A percentile compares a stretch with the other conserved stretches of the same genome.
Conservation (phyloP, 2,888 invertebrate species). For the Clistopyga incitator region DNA sequence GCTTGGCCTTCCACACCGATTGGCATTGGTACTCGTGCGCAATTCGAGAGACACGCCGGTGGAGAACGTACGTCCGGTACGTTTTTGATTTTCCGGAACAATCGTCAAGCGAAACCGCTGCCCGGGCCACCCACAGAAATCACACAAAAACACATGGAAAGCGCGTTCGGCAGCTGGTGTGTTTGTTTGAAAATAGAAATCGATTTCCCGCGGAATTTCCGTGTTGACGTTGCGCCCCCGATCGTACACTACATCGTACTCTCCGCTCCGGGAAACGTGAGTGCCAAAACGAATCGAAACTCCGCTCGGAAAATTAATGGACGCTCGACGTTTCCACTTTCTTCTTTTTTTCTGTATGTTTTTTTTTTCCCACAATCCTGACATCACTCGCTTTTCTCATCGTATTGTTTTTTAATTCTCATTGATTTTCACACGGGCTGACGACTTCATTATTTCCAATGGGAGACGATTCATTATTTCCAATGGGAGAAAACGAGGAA, state of each 20-base stretch:
- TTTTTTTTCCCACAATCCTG: neutral
- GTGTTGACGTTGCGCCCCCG: conserved; percentile 22
- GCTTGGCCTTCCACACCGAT: neutral
- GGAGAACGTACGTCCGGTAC: too few relatives aligned
- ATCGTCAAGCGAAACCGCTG: neutral
- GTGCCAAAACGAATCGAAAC: conserved; percentile 19
- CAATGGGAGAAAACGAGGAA: too few relatives aligned
- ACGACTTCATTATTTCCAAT: neutral
- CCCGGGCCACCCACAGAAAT: neutral
- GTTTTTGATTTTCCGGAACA: neutral
- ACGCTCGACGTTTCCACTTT: neutral
- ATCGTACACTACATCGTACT: conserved; percentile 18
- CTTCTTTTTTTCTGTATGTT: neutral
- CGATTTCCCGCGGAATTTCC: conserved; percentile 62
- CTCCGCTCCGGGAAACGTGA: neutral
- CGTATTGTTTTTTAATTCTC: conserved; percentile 5
- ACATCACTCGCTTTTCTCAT: neutral
- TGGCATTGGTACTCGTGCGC: too few relatives aligned
- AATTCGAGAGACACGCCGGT: too few relatives aligned
- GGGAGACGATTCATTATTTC: too few relatives aligned
- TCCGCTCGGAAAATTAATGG: conserved; percentile 28
- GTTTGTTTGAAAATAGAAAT: conserved; percentile 73
- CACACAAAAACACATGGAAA: conserved; percentile 1
- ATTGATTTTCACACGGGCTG: neutral
- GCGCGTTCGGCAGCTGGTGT: conserved; percentile 37